Percentiles rank a stretch among this genome's conserved stretches.
These are phyloP conservation scores for Leucophenga maculata DNA, from an alignment of 2,888 invertebrate species.

Conservation along the genomic window DNA sequence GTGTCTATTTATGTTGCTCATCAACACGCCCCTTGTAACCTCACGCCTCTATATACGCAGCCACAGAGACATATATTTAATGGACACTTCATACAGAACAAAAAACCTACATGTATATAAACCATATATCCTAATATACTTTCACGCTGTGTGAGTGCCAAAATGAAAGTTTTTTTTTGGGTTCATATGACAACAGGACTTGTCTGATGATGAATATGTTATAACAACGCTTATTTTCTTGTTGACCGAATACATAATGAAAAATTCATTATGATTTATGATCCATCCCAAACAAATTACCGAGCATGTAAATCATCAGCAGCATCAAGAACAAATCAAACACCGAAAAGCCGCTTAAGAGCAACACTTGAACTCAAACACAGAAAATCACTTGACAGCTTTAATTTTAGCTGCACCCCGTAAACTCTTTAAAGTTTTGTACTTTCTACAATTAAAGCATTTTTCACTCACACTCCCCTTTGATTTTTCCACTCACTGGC, in stretches of 20 bases:
- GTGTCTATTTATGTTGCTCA: slow-evolving; percentile 4
- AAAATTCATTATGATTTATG: slow-evolving; percentile 62
- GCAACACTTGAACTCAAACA: neutral
- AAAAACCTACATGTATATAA: too few relatives aligned
- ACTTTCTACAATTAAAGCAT: slow-evolving; percentile 46
- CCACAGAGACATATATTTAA: neutral
- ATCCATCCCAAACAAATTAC: slow-evolving; percentile 50
- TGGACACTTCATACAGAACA: too few relatives aligned
- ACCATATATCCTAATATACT: too few relatives aligned
- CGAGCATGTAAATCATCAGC: slow-evolving; percentile 40
- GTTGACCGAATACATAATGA: slow-evolving; percentile 42
- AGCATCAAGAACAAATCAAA: neutral
- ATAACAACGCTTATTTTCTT: slow-evolving; percentile 47
- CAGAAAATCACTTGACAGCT: slow-evolving; percentile 5
- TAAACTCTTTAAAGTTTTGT: slow-evolving; percentile 13
- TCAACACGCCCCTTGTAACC: neutral
- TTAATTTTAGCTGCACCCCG: slow-evolving; percentile 23
- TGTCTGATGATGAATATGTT: slow-evolving; percentile 49
- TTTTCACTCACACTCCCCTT: slow-evolving; percentile 21
- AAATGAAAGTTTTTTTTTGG: neutral
- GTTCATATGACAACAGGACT: too few relatives aligned
- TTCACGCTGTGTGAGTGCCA: neutral
- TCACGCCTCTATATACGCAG: neutral
- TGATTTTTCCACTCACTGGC: neutral
- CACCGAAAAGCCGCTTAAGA: slow-evolving; percentile 37